Evolutionary conservation across 2,113 vertebrate species (phyloP).

Genomic region (Stegostoma tigrinum): DNA sequence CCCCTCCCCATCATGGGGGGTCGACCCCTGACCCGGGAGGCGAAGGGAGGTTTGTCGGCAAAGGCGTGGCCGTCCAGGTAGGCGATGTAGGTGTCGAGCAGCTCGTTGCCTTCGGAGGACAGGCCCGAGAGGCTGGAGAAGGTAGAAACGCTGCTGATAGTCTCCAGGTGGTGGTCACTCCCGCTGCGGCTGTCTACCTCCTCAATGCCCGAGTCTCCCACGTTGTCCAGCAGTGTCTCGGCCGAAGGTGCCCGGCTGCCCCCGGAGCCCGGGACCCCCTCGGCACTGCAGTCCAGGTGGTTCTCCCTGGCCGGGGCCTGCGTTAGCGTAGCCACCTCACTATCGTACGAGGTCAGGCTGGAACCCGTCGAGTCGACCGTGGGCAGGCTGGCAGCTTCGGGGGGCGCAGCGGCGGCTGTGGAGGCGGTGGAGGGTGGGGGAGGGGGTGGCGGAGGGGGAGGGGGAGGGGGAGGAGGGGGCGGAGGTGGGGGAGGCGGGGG

Average conservation of each 20-base stretch:
- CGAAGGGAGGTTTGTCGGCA: slow-evolving; percentile 62
- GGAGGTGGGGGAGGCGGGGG: slow-evolving; percentile 46
- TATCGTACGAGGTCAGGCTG: slow-evolving; percentile 84
- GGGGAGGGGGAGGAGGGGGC: slow-evolving; percentile 45
- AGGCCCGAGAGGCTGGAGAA: slow-evolving; percentile 57
- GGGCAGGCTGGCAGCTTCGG: slow-evolving; percentile 60
- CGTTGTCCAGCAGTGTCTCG: slow-evolving; percentile 53
- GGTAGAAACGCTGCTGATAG: slow-evolving; percentile 68
- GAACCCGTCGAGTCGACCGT: slow-evolving; percentile 78
- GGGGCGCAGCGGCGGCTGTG: slow-evolving; percentile 42
- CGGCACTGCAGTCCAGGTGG: slow-evolving; percentile 59
- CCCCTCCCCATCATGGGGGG: slow-evolving; percentile 40
- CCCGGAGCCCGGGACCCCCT: slow-evolving; percentile 53
- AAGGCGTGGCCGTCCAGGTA: slow-evolving; percentile 83
- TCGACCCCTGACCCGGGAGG: slow-evolving; percentile 47
- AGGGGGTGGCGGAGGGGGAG: slow-evolving; percentile 47
- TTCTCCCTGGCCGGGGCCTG: slow-evolving; percentile 56
- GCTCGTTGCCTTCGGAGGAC: slow-evolving; percentile 63
- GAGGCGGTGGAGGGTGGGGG: slow-evolving; percentile 50
- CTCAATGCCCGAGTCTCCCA: slow-evolving; percentile 84
- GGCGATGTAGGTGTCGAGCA: slow-evolving; percentile 84
- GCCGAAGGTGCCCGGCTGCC: slow-evolving; percentile 55
- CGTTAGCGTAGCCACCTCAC: slow-evolving; percentile 81
- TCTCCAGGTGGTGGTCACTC: slow-evolving; percentile 83
- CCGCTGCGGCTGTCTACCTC: slow-evolving; percentile 87